Percentiles rank a stretch among this genome's conserved stretches.
These are phyloP conservation scores for Calypte anna DNA, from an alignment of 2,113 vertebrate species.

Conservation along the genomic window DNA sequence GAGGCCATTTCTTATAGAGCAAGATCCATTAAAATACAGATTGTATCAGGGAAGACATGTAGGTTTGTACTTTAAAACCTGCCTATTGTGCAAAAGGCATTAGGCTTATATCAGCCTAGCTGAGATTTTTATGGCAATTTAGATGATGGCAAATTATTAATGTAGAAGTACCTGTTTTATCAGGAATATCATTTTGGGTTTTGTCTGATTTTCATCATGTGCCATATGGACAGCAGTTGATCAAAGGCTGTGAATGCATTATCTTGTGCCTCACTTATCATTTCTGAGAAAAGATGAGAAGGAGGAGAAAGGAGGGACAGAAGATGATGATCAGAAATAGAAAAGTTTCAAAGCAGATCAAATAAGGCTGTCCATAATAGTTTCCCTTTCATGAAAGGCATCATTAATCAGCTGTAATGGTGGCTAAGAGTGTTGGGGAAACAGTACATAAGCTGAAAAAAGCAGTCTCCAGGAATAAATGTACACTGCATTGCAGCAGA, in stretches of 20 bases:
- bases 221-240: slow-evolving; percentile 39
- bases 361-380: slow-evolving; percentile 23
- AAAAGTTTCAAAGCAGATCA: slow-evolving; percentile 57
- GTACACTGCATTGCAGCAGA: slow-evolving; percentile 64
- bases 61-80: slow-evolving; percentile 55
- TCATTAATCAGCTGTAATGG: slow-evolving; percentile 61
- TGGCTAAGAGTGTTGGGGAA: slow-evolving; percentile 54
- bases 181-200: slow-evolving; percentile 47
- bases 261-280: slow-evolving; percentile 42
- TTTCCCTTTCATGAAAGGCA: slow-evolving; percentile 60
- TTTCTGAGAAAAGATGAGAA: slow-evolving; percentile 62
- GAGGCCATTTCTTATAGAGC: slow-evolving; percentile 1
- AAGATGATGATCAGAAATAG: slow-evolving; percentile 45
- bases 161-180: slow-evolving; percentile 51
- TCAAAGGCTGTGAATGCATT: slow-evolving; percentile 61
- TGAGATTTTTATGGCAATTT: slow-evolving; percentile 53
- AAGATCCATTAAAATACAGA: slow-evolving; percentile 51
- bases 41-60: slow-evolving; percentile 42
- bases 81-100: slow-evolving; percentile 43
- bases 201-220: slow-evolving; percentile 56
- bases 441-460: slow-evolving; percentile 48
- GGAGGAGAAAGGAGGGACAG: slow-evolving; percentile 35
- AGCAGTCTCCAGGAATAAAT: slow-evolving; percentile 48
- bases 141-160: slow-evolving; percentile 59
- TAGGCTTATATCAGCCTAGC: slow-evolving; percentile 34